Base-by-base conservation (phyloP, 2,797 vertebrate species). In the Amphiprion clarkii region DNA sequence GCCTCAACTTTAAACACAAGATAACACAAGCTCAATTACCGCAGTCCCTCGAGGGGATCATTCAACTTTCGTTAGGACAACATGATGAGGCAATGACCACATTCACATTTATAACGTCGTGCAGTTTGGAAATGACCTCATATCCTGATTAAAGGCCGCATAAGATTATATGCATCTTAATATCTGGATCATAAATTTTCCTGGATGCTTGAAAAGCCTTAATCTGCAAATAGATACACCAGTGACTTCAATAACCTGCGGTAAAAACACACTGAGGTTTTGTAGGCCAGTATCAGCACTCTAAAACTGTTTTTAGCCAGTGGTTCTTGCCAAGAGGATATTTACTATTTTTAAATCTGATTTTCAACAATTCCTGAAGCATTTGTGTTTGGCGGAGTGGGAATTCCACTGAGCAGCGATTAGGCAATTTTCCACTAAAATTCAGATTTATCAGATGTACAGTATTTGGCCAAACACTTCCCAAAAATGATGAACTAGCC, bases 1-100 rank as follows among this genome's bases (percentile, higher is more conserved):
- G 78, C 84, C 83, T 63, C 58, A 2, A 67, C 73, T 81, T 85
- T 87, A 89, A 82, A 85, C 73, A 76, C 55, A 72, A 86, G 87
- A 82, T 88, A 88, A 85, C 29, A 77, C 49, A 39, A 58, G 76
- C 40, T 78, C 56, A 29, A 13, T 74, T 79, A 70, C 53, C 49
- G 7, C 25, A 1, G 29, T 46, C 31, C 53, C 61, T 52, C 67
- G 7, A 19, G 57, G 67, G 71, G 44, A 73, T 75, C 51, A 6
- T 71, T 82, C 46, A 17, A 17, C 44, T 48, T 74, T 65, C 14
- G 61, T 77, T 64, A 56, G 62, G 59, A 71, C 52, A 33, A 17
- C 70, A 66, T 42, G 42, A 84, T 65, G 75, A 78, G 33, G 61
- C 60, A 52, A 9, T 42, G 57, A 83, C 54, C 56, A 10, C 74